Conservation (phyloP, 1,140 invertebrate genomes). For the Neodiprion fabricii region DNA sequence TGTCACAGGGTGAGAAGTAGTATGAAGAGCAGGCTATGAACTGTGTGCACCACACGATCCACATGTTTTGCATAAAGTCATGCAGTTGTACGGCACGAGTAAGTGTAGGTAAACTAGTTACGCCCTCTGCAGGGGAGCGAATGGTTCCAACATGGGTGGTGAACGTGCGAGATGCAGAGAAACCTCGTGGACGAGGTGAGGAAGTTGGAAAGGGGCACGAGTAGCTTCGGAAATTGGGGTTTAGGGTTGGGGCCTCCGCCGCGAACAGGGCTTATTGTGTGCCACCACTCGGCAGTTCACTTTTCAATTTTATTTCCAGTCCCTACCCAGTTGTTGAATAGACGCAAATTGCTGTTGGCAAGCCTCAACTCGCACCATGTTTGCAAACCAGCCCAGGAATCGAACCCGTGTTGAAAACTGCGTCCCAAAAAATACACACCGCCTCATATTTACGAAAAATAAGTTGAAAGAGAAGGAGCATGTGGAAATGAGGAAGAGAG, state of each 20-base stretch:
- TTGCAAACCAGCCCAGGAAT: conserved; percentile 6
- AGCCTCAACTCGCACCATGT: conserved; percentile 5
- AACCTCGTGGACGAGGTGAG: not conserved
- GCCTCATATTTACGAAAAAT: not conserved
- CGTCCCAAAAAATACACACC: not conserved
- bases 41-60: not conserved
- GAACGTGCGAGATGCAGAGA: not conserved
- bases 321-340: conserved; percentile 10
- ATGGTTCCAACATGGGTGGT: not conserved
- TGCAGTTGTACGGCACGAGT: not conserved
- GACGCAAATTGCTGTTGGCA: conserved; percentile 10
- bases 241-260: not conserved
- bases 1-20: not conserved
- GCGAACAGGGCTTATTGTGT: conserved; percentile 13
- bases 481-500: no score
- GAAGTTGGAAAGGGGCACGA: not conserved
- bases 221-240: conserved; percentile 3
- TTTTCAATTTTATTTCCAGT: conserved; percentile 18
- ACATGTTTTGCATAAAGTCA: not conserved
- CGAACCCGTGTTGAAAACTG: conserved; percentile 10
- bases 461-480: no score
- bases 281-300: conserved; percentile 13
- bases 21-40: not conserved
- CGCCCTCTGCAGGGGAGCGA: not conserved
- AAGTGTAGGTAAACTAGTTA: not conserved